Conservation (phyloP, 2,888 invertebrate species). For the Amaurobius ferox region DNA sequence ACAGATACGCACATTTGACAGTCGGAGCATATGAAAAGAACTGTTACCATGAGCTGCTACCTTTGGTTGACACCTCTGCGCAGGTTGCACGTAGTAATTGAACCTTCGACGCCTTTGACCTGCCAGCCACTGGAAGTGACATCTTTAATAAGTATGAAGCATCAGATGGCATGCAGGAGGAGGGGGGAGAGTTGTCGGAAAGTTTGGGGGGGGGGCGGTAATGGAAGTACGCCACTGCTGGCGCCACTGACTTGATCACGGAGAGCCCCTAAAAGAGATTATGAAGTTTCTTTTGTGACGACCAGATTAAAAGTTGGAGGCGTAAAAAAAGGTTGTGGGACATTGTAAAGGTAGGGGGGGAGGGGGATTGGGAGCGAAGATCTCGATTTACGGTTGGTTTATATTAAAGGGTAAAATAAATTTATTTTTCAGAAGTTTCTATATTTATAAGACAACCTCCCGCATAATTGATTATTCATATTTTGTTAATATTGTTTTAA, state of each 20-base stretch:
- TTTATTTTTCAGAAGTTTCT: too few species aligned
- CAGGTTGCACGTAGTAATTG: constrained; percentile 40
- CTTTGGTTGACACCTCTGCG: constrained; percentile 63
- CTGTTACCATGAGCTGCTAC: constrained; percentile 11
- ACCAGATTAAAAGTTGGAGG: background rate
- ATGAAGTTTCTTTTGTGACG: constrained; percentile 19
- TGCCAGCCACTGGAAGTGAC: constrained; percentile 66
- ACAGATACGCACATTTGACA: background rate
- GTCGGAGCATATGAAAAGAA: constrained; percentile 8
- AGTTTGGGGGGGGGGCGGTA: background rate
- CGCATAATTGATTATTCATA: too few species aligned
- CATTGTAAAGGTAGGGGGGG: background rate
- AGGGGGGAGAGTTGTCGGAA: background rate
- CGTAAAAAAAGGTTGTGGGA: background rate
- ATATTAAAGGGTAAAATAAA: background rate
- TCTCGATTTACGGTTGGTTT: background rate
- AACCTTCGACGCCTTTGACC: constrained; percentile 44
- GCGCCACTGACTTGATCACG: constrained; percentile 4
- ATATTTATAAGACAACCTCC: too few species aligned
- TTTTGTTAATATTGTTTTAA: too few species aligned
- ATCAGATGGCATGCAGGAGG: constrained; percentile 42
- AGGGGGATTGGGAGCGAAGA: background rate
- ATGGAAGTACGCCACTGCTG: background rate
- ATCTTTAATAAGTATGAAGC: constrained; percentile 67
- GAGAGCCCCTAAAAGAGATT: background rate